Conservation (phyloP, 2,888 invertebrate species). For the Pristionchus arcanus region DNA sequence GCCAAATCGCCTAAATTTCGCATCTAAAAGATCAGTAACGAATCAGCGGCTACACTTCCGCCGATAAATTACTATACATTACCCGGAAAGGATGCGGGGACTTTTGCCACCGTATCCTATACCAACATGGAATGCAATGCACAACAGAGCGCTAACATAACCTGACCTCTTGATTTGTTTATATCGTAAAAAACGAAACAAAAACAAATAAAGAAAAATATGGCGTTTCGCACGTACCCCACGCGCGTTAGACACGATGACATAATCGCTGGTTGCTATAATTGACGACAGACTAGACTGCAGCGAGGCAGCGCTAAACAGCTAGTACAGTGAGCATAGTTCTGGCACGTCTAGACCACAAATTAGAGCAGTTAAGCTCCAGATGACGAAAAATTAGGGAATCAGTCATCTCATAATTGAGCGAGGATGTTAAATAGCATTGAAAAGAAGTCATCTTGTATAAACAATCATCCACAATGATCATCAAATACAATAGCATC, state of each 20-base stretch:
- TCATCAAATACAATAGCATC: no score
- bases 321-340: not conserved
- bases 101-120: not conserved
- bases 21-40: no score
- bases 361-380: not conserved
- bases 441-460: no score
- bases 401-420: no score
- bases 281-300: conserved; percentile 8
- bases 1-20: not conserved
- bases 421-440: no score
- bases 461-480: no score
- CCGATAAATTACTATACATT: not conserved
- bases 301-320: not conserved
- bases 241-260: not conserved
- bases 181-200: no score
- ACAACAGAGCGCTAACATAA: no score
- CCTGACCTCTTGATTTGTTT: no score
- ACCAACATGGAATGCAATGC: no score
- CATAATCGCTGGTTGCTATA: not conserved
- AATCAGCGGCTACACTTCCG: not conserved
- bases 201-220: not conserved
- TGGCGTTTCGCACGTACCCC: not conserved
- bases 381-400: not conserved
- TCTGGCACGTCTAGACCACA: not conserved
- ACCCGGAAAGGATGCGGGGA: not conserved